phyloP scores from a whole-genome alignment of 2,113 vertebrate species.

The Cavia porcellus region DNA sequence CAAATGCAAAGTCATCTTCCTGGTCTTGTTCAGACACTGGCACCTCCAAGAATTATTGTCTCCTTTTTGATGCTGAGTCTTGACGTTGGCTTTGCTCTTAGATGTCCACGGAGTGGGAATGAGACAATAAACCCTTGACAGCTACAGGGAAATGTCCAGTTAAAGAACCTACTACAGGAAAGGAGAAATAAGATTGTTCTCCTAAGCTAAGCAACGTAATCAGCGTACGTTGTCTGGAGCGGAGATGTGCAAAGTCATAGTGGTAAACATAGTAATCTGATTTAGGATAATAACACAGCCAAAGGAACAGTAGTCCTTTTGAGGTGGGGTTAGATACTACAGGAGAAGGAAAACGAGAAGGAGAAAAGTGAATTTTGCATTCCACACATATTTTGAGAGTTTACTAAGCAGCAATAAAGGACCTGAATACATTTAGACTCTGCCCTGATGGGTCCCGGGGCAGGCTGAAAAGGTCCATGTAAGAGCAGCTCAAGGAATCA shows the following conservation, averaged over 20 bases:
- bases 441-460: background rate
- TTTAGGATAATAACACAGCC: background rate
- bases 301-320: background rate
- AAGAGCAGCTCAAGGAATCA: background rate
- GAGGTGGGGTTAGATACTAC: background rate
- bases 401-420: background rate
- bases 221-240: background rate
- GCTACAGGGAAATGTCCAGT: background rate
- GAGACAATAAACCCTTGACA: background rate
- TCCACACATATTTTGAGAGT: background rate
- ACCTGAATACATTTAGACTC: background rate
- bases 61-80: background rate
- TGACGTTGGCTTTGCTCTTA: background rate
- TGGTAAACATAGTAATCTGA: background rate
- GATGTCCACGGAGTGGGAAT: background rate
- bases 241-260: background rate
- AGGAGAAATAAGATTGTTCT: constrained; percentile 27
- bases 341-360: background rate
- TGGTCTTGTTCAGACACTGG: background rate
- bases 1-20: background rate
- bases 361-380: background rate
- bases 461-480: background rate
- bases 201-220: background rate
- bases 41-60: background rate
- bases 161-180: background rate